phyloP scores from a whole-genome alignment of 1,140 invertebrate species.

The Dinoponera quadriceps region DNA sequence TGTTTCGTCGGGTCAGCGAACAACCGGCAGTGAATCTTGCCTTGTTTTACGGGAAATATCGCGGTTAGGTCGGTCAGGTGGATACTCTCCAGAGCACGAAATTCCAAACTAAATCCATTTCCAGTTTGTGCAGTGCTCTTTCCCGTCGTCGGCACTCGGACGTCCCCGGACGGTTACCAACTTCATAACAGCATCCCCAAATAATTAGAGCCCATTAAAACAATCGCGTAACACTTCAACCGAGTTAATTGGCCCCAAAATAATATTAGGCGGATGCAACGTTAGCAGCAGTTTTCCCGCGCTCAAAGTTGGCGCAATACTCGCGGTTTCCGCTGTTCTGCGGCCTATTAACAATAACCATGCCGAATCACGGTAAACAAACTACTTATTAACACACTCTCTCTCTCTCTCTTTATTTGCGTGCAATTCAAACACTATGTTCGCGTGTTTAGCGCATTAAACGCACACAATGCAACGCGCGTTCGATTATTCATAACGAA shows the following conservation, averaged over 20 bases:
- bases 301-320: constrained; percentile 48
- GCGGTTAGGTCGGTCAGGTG: constrained; percentile 26
- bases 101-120: constrained; percentile 73
- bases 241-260: constrained; percentile 62
- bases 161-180: constrained; percentile 57
- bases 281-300: constrained; percentile 47
- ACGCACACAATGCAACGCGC: no score
- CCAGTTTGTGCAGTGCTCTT: constrained; percentile 62
- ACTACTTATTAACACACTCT: constrained; percentile 9
- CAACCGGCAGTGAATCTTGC: constrained; percentile 39
- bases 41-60: constrained; percentile 48
- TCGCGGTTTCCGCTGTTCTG: neutral
- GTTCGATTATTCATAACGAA: neutral
- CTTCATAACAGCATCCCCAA: constrained; percentile 65
- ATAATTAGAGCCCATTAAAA: constrained; percentile 69
- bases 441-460: neutral
- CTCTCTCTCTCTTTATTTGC: no score
- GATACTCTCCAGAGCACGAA: constrained; percentile 47
- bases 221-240: constrained; percentile 55
- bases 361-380: constrained; percentile 10
- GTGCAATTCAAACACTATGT: neutral
- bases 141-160: constrained; percentile 53
- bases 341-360: constrained; percentile 19
- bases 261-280: constrained; percentile 59
- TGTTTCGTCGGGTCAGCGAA: constrained; percentile 51